A percentile compares a stretch with the other conserved stretches of the same genome.
These are phyloP conservation scores for Acanthisitta chloris DNA, from an alignment of 2,113 vertebrate species.

Conservation along the genomic window DNA sequence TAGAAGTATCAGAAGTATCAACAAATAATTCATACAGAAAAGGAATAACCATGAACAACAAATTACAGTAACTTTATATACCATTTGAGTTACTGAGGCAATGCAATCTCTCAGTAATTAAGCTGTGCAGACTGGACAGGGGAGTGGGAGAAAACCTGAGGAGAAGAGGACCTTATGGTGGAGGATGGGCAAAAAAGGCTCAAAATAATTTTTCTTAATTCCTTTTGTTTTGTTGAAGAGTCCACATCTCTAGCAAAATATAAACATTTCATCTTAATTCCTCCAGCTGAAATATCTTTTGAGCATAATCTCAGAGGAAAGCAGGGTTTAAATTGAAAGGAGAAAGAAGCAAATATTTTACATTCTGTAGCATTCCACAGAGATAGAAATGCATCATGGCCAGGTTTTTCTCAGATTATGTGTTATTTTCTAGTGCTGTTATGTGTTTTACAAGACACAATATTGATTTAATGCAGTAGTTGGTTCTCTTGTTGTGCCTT, in stretches of 20 bases:
- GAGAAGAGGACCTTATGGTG: not conserved
- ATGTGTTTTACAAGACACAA: slow-evolving; percentile 62
- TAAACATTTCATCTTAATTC: not conserved
- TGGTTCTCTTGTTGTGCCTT: slow-evolving; percentile 50
- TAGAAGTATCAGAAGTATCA: not conserved
- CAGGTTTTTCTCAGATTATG: slow-evolving; percentile 53
- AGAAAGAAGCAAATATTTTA: slow-evolving; percentile 37
- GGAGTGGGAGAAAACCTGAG: not conserved
- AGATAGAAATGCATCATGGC: slow-evolving; percentile 45
- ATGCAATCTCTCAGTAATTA: not conserved
- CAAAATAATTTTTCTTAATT: not conserved
- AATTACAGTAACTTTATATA: not conserved
- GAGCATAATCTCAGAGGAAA: slow-evolving; percentile 1
- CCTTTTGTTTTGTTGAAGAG: not conserved
- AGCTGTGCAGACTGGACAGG: not conserved
- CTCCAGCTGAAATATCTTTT: not conserved
- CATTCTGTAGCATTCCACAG: slow-evolving; percentile 12
- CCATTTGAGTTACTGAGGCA: not conserved
- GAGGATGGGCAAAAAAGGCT: not conserved
- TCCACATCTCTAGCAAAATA: not conserved
- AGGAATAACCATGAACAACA: not conserved
- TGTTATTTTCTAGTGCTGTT: slow-evolving; percentile 52
- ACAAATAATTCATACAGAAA: not conserved
- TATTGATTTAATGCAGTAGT: slow-evolving; percentile 62
- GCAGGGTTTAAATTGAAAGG: not conserved